These are phyloP conservation scores for Lagorchestes hirsutus DNA, from an alignment of 2,797 vertebrate species.

Conservation along the genomic window DNA sequence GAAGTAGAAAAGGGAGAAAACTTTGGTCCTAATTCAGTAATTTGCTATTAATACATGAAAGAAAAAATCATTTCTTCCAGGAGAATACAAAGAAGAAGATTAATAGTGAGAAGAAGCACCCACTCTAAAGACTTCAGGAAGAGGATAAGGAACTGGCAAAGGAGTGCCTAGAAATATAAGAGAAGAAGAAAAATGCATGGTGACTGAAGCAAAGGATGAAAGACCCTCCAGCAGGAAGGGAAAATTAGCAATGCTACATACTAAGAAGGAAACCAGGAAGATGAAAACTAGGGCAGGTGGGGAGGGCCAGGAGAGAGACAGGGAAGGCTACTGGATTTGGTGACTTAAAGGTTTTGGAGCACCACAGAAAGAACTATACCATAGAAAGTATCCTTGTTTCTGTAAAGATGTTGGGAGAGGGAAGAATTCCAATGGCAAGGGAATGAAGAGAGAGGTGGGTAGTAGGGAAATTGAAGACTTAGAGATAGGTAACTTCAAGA, in stretches of 20 bases:
- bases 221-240: not conserved
- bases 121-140: not conserved
- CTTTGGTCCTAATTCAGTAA: not conserved
- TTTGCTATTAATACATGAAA: too few species aligned
- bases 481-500: not conserved
- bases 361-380: not conserved
- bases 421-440: not conserved
- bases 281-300: not conserved
- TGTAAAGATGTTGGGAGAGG: not conserved
- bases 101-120: not conserved
- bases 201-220: too few species aligned
- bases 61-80: not conserved
- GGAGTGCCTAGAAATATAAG: not conserved
- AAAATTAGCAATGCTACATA: not conserved
- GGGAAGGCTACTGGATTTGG: not conserved
- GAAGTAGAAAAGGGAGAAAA: not conserved
- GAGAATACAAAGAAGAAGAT: not conserved
- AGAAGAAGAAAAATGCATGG: not conserved
- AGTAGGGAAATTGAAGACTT: not conserved
- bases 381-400: not conserved
- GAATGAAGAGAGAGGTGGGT: not conserved
- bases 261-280: not conserved
- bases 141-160: not conserved
- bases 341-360: not conserved
- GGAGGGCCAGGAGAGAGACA: fast-evolving